Evolutionary conservation across 2,888 invertebrate genomes (phyloP), one percentile per base, ranked within the genome.

Genomic region (Monoplex corrugatus): DNA sequence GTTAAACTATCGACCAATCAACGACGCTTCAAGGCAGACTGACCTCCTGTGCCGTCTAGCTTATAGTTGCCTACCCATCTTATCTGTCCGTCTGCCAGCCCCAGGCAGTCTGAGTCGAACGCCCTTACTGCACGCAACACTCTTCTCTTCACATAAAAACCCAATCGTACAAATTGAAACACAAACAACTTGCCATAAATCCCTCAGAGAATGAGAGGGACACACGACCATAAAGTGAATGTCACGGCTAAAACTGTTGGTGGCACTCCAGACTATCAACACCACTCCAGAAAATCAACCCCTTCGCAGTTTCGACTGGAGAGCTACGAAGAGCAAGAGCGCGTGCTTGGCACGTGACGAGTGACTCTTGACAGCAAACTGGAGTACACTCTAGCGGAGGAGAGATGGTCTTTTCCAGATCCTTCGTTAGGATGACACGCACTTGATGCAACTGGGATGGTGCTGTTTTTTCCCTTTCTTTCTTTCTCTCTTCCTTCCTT

Each of bases 401-500:
- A n/a, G 68, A 68, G 68, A n/a, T n/a, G n/a, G n/a, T 68, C 8
- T n/a, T 68, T 23, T 68, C 68, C n/a, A 8, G 1, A 8, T 50
- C 13, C 19, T 50, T 50, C 8, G n/a, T 68, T n/a, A 68, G n/a
- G n/a, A 23, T 68, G 68, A 68, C 68, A 68, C n/a, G 68, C 68
- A 8, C 68, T 68, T 50, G 68, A 50, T 75, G 8, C n/a, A 23
- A 80, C 35, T 80, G 43, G 6, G 13, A 40, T 72, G 35, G 38
- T 38, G n/a, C n/a, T n/a, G n/a, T n/a, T n/a, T n/a, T n/a, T 35
- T 50, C 85, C 13, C 57, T 50, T 32, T 50, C 85, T 85, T 8
- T 50, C 85, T 85, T 32, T 85, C 72, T 75, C 75, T 75, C 84
- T 86, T 75, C 75, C 5, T 40, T 38, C 57, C 28, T 57, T n/a